Conservation (phyloP, 2,113 vertebrate species). For the Misgurnus anguillicaudatus region DNA sequence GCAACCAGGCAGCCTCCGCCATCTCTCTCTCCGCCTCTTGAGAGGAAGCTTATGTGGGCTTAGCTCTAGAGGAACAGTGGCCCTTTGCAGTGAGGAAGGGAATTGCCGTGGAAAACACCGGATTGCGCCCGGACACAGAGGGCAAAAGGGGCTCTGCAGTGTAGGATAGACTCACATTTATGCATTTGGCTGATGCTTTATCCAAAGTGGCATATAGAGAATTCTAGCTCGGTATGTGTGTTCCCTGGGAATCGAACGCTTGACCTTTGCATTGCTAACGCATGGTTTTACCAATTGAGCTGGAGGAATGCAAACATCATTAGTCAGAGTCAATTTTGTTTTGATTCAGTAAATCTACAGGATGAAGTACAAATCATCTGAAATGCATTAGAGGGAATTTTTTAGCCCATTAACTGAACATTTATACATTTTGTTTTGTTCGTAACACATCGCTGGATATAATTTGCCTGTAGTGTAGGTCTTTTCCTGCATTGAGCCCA, state of each 20-base stretch:
- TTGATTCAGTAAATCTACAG: not conserved
- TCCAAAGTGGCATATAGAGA: too few relatives aligned
- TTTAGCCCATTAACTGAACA: not conserved
- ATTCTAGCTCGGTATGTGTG: too few relatives aligned
- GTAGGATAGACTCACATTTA: not conserved
- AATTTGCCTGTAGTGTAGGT: not conserved
- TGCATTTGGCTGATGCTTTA: too few relatives aligned
- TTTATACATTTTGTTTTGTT: not conserved
- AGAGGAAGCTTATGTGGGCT: conserved; percentile 75
- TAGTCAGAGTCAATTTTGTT: not conserved
- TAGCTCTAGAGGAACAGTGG: conserved; percentile 71
- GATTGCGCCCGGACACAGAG: conserved; percentile 62
- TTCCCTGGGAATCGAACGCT: too few relatives aligned
- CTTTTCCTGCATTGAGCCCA: not conserved
- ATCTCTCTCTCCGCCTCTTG: conserved; percentile 69
- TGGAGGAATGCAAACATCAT: not conserved
- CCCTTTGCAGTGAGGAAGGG: conserved; percentile 64
- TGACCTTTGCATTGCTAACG: too few relatives aligned
- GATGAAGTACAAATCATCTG: not conserved
- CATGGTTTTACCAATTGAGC: too few relatives aligned
- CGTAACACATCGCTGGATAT: not conserved
- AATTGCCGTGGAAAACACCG: conserved; percentile 75
- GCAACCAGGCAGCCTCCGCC: conserved; percentile 69
- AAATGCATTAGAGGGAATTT: not conserved
- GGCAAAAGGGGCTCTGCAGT: conserved; percentile 43